phyloP scores from a whole-genome alignment of 2,113 vertebrate genomes.

The Albula glossodonta region DNA sequence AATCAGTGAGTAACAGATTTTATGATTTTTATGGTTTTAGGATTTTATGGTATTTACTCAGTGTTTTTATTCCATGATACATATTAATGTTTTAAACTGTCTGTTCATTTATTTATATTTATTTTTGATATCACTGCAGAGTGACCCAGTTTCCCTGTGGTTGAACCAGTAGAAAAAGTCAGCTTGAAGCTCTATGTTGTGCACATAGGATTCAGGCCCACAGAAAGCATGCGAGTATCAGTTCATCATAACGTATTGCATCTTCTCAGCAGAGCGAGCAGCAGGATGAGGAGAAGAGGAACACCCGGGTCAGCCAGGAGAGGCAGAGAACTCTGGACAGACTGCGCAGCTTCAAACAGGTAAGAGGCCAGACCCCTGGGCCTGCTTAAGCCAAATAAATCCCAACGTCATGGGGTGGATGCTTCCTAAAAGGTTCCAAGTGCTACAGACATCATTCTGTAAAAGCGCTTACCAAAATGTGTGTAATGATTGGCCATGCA shows the following conservation, averaged over 20 bases:
- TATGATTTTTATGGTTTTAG: no score
- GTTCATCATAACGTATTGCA: not conserved
- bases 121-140: no score
- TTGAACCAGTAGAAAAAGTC: no score
- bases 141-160: no score
- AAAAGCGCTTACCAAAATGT: no score
- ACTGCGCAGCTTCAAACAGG: conserved; percentile 93
- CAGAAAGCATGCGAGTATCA: no score
- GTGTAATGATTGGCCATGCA: no score
- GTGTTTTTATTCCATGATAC: no score
- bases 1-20: no score
- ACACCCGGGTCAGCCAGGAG: conserved; percentile 85
- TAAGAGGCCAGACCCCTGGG: conserved; percentile 44
- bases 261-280: conserved; percentile 65
- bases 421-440: not conserved
- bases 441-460: not conserved
- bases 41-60: no score
- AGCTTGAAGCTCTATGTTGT: not conserved
- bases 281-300: conserved; percentile 83
- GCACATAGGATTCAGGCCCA: not conserved
- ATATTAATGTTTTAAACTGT: no score
- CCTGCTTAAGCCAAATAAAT: not conserved
- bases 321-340: conserved; percentile 90
- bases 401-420: not conserved
- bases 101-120: no score